A percentile compares a stretch with the other conserved stretches of the same genome.
phyloP scores from a whole-genome alignment of 2,888 invertebrate species.

The Acronicta psi region DNA sequence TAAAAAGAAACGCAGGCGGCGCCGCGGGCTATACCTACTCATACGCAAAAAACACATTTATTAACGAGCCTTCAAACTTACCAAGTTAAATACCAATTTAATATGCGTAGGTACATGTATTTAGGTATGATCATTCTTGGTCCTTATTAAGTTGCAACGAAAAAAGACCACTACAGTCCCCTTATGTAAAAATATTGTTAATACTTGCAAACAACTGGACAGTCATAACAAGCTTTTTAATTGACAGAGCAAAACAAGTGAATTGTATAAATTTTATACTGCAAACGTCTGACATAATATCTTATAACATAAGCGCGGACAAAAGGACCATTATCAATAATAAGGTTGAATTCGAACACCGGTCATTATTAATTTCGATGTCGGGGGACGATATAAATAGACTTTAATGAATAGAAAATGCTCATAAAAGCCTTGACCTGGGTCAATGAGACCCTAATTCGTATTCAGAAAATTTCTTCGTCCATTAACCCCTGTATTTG shows the following conservation, averaged over 20 bases:
- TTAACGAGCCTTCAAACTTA: conserved; percentile 30
- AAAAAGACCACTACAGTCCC: conserved; percentile 21
- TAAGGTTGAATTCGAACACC: neutral
- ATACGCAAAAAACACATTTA: conserved; percentile 27
- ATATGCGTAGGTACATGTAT: conserved; percentile 37
- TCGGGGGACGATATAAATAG: conserved; percentile 3
- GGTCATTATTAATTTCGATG: neutral
- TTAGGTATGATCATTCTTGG: conserved; percentile 37
- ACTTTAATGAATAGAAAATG: conserved; percentile 16
- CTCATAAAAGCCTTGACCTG: conserved; percentile 11
- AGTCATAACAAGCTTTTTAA: conserved; percentile 37
- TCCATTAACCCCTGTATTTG: neutral
- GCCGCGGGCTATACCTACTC: conserved; percentile 22
- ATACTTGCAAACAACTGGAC: conserved; percentile 20
- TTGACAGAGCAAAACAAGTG: conserved; percentile 33
- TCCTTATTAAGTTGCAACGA: conserved; percentile 29
- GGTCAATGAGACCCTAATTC: conserved; percentile 1
- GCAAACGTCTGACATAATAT: conserved; percentile 6
- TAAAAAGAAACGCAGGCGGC: conserved; percentile 28
- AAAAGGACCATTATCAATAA: conserved; percentile 7
- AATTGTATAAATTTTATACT: conserved; percentile 22
- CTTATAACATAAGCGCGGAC: neutral
- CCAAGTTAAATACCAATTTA: conserved; percentile 46
- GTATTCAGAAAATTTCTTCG: conserved; percentile 5
- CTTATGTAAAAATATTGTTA: conserved; percentile 41